Percentiles rank a stretch among this genome's conserved stretches.
These are phyloP conservation scores for Tupiocoris notatus DNA, from an alignment of 2,888 invertebrate species.

Conservation along the genomic window DNA sequence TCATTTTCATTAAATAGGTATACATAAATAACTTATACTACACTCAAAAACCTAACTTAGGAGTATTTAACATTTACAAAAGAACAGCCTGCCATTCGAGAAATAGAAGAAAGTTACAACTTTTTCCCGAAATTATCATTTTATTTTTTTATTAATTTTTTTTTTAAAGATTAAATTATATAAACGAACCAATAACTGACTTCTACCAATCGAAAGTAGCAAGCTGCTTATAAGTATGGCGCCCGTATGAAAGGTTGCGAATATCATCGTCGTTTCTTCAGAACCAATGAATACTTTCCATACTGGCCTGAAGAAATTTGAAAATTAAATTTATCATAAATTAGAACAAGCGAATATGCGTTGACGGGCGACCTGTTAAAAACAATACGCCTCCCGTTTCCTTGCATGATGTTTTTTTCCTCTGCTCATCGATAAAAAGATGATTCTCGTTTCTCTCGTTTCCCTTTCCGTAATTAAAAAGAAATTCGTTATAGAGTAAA, in stretches of 20 bases:
- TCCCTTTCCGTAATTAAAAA: slow-evolving; percentile 8
- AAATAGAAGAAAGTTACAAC: slow-evolving; percentile 47
- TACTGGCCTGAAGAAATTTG: slow-evolving; percentile 23
- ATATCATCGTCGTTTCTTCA: slow-evolving; percentile 17
- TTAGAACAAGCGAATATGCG: slow-evolving; percentile 15
- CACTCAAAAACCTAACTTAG: slow-evolving; percentile 37
- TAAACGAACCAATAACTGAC: slow-evolving; percentile 43
- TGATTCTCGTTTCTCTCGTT: not conserved
- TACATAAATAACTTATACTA: slow-evolving; percentile 47
- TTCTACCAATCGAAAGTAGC: slow-evolving; percentile 49
- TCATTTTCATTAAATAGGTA: slow-evolving; percentile 46
- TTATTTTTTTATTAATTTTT: too few species aligned
- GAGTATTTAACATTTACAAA: slow-evolving; percentile 32
- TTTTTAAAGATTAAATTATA: slow-evolving; percentile 30
- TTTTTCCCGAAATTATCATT: slow-evolving; percentile 36
- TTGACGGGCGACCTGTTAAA: not conserved
- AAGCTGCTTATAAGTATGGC: slow-evolving; percentile 46
- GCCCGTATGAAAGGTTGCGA: slow-evolving; percentile 21
- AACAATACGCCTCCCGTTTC: not conserved
- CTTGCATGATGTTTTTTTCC: not conserved
- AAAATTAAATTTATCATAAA: slow-evolving; percentile 18
- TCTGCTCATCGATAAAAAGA: too few species aligned
- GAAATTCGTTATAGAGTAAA: not conserved
- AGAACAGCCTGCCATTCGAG: slow-evolving; percentile 49
- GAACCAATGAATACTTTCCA: slow-evolving; percentile 27